Conservation (phyloP, 1,140 invertebrate species). For the Brachionus rubens region DNA sequence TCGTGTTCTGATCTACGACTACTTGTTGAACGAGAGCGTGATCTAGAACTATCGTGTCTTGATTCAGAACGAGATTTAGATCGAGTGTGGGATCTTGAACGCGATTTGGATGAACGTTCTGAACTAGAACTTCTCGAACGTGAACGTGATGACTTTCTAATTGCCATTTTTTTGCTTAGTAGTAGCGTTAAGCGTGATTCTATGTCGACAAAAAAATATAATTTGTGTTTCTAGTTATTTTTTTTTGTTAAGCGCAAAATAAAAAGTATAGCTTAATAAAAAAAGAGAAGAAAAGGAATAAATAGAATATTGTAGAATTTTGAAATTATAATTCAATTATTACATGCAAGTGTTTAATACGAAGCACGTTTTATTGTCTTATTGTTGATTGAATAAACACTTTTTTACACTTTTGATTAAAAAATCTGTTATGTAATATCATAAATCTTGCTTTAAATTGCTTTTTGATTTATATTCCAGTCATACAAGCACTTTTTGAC, state of each 20-base stretch:
- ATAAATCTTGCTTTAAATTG: no score
- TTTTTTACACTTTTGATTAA: no score
- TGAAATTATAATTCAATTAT: not conserved
- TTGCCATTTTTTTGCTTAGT: not conserved
- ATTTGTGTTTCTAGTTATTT: not conserved
- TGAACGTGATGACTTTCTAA: not conserved
- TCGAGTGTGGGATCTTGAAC: not conserved
- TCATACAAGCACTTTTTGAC: no score
- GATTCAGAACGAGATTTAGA: not conserved
- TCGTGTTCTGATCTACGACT: not conserved
- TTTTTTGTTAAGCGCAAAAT: constrained; percentile 30
- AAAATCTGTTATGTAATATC: no score
- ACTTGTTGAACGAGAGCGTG: not conserved
- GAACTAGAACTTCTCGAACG: not conserved
- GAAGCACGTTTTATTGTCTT: not conserved
- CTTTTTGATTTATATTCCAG: no score
- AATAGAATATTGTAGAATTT: constrained; percentile 42
- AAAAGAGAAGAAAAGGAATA: not conserved
- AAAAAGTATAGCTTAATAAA: not conserved
- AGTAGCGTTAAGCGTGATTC: no score
- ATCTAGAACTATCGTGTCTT: not conserved
- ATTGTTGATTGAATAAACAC: no score
- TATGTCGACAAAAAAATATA: no score
- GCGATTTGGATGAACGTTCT: not conserved
- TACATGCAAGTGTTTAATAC: not conserved